Base-by-base conservation (phyloP, 1,140 invertebrate genomes). In the Tetragnatha versicolor region DNA sequence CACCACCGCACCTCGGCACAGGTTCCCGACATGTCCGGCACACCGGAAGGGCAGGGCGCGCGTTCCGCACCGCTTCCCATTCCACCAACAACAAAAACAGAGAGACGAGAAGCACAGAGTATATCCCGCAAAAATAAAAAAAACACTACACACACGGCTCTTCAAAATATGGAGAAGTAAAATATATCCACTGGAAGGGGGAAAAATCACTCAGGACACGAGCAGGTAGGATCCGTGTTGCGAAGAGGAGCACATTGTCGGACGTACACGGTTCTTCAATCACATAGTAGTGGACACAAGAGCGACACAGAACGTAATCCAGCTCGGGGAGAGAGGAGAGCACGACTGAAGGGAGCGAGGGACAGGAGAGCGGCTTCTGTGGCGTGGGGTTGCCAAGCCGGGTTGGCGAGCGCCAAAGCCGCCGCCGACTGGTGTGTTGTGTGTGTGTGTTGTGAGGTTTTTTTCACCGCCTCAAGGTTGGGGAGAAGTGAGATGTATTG, bases 41-140 rank as follows among this genome's bases (percentile, higher is more conserved):
- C 12, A 75, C 72, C 73, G 73, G 73, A 77, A 77, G 73, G 73
- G 61, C 61, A 65, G 70, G 70, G 70, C 69, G 69, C 39, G 27
- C 61, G 39, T 65, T 66, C 60, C 61, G 60, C 73, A 65, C 58
- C 73, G 61, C 45, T 66, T 55, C 63, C 17, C 72, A 27, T 49
- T 55, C 47, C 58, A 33, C 42, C 72, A 63, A 63, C 12, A 63
- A 70, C n/a, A 65, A 25, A 51, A 31, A 65, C 3, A 25, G 14
- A 39, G n/a, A 55, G 17, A 61, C 0, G 39, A 70, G 22, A 55
- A 53, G 17, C 49, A 42, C 12, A 20, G 27, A 60, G 22, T 12
- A 25, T 17, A 60, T 33, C 12, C 35, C 37, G 66, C n/a, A 53
- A 35, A 1, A 33, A 27, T 6, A 35, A 58, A 33, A 42, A 58